phyloP scores from a whole-genome alignment of 1,140 invertebrate species.

The Reticulitermes speratus region DNA sequence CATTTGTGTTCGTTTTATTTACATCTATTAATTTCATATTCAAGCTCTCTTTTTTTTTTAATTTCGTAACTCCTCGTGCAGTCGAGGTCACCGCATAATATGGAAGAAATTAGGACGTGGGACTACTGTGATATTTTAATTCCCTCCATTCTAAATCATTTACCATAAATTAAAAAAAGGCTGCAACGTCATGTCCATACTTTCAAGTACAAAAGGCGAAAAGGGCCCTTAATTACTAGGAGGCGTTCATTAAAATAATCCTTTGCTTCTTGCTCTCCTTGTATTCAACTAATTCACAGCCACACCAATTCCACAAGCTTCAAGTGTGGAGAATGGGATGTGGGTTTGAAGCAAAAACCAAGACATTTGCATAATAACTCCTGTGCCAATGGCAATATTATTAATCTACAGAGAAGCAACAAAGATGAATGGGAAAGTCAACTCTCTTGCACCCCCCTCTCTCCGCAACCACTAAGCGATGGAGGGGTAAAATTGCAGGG shows the following conservation, averaged over 20 bases:
- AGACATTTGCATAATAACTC: background rate
- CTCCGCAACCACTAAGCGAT: too few relatives aligned
- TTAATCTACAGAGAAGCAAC: background rate
- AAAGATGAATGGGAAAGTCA: background rate
- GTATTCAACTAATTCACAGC: background rate
- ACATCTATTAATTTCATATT: background rate
- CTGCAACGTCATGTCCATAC: background rate
- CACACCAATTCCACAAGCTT: background rate
- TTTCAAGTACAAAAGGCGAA: background rate
- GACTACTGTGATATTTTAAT: background rate
- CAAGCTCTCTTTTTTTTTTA: background rate
- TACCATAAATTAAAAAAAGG: constrained; percentile 4
- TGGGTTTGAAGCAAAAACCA: background rate
- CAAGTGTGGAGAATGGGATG: background rate
- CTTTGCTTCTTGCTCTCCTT: background rate
- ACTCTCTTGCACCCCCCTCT: too few relatives aligned
- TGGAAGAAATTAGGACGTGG: background rate
- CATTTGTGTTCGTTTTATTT: background rate
- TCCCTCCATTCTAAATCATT: background rate
- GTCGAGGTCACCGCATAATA: background rate
- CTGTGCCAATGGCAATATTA: background rate
- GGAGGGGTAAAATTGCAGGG: too few relatives aligned
- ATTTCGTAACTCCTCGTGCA: background rate
- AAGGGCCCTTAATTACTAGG: background rate
- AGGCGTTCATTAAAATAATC: background rate